A percentile compares a stretch with the other conserved stretches of the same genome.
Evolutionary conservation across 2,888 invertebrate genomes (phyloP).

Genomic region (Baronia brevicornis): DNA sequence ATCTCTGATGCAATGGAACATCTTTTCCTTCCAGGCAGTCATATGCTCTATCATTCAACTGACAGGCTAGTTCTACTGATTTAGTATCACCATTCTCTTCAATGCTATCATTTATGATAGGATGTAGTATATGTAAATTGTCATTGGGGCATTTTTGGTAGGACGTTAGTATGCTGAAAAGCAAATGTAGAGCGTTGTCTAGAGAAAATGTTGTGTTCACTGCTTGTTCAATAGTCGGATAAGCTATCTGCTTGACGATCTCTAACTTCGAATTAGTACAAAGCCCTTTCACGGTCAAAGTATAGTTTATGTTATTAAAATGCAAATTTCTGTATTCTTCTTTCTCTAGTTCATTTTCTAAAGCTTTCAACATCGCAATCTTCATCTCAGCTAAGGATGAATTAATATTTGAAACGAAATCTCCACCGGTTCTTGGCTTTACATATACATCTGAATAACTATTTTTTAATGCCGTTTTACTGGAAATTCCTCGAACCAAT

Average conservation of each 20-base stretch:
- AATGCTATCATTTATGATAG: constrained; percentile 28
- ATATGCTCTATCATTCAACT: constrained; percentile 34
- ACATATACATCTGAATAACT: constrained; percentile 81
- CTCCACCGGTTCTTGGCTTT: constrained; percentile 65
- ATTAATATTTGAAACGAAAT: constrained; percentile 45
- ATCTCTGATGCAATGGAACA: constrained; percentile 35
- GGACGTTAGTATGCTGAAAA: constrained; percentile 37
- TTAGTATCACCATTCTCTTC: constrained; percentile 19
- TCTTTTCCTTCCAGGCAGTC: constrained; percentile 22
- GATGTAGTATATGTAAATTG: constrained; percentile 26
- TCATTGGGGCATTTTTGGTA: constrained; percentile 45
- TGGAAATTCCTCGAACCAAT: constrained; percentile 74
- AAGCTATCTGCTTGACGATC: constrained; percentile 72
- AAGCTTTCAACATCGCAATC: constrained; percentile 54
- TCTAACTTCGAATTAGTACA: constrained; percentile 66
- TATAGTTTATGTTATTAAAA: constrained; percentile 33
- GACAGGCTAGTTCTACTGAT: constrained; percentile 17
- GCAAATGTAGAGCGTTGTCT: constrained; percentile 21
- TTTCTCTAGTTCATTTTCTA: constrained; percentile 31
- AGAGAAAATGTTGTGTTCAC: constrained; percentile 11
- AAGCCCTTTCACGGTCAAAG: constrained; percentile 60
- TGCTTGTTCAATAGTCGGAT: constrained; percentile 40
- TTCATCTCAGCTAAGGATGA: constrained; percentile 67
- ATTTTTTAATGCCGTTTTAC: constrained; percentile 70
- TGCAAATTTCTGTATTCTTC: constrained; percentile 22